Conservation (phyloP, 2,113 vertebrate genomes). For the Neodon shergylaensis region DNA sequence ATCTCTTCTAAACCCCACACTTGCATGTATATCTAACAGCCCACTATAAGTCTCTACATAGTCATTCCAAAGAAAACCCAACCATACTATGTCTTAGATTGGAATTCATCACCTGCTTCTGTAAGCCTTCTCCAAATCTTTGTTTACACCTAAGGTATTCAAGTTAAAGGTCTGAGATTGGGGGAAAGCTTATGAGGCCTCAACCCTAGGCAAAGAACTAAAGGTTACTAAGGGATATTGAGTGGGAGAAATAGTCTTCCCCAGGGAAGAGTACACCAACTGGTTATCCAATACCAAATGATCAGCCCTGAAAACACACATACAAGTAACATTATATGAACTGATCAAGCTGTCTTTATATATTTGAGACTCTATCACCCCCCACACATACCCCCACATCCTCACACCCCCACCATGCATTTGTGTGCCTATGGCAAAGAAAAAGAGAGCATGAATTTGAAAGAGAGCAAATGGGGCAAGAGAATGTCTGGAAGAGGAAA, state of each 20-base stretch:
- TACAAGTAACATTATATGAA: neutral
- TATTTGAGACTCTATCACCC: neutral
- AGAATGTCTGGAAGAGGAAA: neutral
- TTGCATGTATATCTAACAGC: neutral
- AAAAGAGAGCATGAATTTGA: neutral
- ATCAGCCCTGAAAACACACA: neutral
- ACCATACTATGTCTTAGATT: neutral
- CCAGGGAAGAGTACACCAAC: neutral
- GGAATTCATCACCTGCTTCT: neutral
- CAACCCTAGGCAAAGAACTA: neutral
- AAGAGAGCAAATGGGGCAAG: neutral
- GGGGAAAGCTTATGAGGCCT: neutral
- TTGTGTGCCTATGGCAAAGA: too few relatives aligned
- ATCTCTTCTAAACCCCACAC: slow-evolving; percentile 37
- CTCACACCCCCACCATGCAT: too few relatives aligned
- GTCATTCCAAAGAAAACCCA: slow-evolving; percentile 37
- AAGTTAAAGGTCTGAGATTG: neutral
- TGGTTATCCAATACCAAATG: neutral
- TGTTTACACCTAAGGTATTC: neutral
- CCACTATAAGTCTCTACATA: neutral
- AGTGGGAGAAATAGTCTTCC: neutral
- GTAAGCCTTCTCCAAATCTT: neutral
- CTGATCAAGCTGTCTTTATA: neutral
- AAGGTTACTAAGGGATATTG: neutral
- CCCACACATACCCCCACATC: too few relatives aligned